Conservation (phyloP, 2,113 vertebrate species). For the Alligator mississippiensis region DNA sequence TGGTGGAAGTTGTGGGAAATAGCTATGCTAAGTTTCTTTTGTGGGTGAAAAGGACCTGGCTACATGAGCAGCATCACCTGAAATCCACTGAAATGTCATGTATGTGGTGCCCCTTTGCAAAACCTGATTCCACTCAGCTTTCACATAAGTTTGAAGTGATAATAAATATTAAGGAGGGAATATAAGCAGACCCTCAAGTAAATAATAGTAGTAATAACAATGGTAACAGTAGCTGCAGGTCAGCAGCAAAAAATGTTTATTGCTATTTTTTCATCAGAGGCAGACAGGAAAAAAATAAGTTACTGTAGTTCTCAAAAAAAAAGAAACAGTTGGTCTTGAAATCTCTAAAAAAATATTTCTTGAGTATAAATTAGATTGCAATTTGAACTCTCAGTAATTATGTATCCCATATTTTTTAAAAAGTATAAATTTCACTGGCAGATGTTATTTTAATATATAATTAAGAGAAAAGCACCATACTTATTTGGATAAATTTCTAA, state of each 20-base stretch:
- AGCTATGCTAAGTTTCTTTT: too few species aligned
- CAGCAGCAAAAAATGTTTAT: not conserved
- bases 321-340: not conserved
- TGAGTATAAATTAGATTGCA: not conserved
- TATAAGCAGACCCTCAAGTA: not conserved
- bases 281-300: not conserved
- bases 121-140: too few species aligned
- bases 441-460: not conserved
- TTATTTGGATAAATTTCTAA: not conserved
- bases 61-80: too few species aligned
- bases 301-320: not conserved
- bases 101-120: too few species aligned
- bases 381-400: not conserved
- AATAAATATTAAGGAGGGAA: not conserved
- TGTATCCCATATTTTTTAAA: not conserved
- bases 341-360: not conserved
- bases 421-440: fast-evolving
- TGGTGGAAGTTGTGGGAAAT: too few species aligned
- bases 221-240: not conserved
- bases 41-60: too few species aligned
- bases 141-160: too few species aligned
- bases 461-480: not conserved
- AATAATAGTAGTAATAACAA: not conserved
- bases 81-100: too few species aligned
- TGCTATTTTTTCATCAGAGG: not conserved